Evolutionary conservation across 2,797 vertebrate genomes (phyloP).

Genomic region (Tokudaia tokunoshimensis): DNA sequence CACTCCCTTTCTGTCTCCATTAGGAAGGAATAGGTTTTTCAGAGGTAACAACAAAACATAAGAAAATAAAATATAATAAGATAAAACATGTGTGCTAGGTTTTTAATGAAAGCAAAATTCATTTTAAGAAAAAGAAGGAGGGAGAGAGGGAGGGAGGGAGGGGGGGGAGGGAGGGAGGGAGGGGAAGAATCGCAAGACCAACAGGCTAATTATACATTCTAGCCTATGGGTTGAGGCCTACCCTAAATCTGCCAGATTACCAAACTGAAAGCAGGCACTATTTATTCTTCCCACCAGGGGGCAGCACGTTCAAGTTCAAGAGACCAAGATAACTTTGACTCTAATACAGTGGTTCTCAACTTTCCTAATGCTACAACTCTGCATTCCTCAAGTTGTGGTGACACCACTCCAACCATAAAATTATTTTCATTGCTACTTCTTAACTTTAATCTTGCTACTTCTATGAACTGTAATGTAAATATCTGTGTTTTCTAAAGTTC

Average conservation of each 20-base stretch:
- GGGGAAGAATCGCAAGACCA: background rate
- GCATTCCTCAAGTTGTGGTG: background rate
- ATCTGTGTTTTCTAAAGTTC: background rate
- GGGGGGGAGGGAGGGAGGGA: too few relatives aligned
- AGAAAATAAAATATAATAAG: background rate
- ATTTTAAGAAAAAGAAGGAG: background rate
- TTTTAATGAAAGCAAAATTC: background rate
- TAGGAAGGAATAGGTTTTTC: background rate
- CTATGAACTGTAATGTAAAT: background rate
- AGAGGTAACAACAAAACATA: background rate
- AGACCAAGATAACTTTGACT: background rate
- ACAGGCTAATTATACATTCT: background rate
- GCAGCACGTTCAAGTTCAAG: constrained; percentile 39
- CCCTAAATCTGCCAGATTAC: too few relatives aligned
- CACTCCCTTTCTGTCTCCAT: background rate
- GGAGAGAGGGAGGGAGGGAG: rapidly evolving
- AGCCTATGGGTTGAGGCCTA: background rate
- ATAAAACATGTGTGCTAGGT: background rate
- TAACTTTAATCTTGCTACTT: background rate
- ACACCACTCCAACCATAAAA: background rate
- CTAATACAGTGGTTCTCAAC: background rate
- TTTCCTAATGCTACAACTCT: background rate
- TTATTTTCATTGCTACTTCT: background rate
- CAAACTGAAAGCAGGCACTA: background rate
- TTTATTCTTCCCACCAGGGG: constrained; percentile 52